Base-by-base conservation (phyloP, 2,888 invertebrate genomes). In the Caenorhabditis imperialis region DNA sequence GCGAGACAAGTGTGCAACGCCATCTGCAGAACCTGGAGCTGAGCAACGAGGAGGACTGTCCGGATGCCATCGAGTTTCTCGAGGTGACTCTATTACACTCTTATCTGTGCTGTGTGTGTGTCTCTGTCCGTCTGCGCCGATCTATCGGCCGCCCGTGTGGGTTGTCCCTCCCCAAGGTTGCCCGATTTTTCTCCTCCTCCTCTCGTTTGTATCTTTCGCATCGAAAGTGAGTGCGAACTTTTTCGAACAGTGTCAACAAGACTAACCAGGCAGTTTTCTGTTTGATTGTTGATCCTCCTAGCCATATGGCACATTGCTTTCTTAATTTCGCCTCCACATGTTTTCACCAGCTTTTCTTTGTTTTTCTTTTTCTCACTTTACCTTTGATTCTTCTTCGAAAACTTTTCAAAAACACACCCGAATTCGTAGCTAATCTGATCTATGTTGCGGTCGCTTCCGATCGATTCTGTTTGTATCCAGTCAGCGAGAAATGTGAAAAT, bases 1-100 rank as follows among this genome's bases (percentile, higher is more conserved):
- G 73, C 40, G 69, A 77, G 51, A 44, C 47, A n/a, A 57, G 76
- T 4, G 54, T 79, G 20, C 44, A 67, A 23, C 69, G 70, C 30
- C 74, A 78, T 57, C 62, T 85, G 50, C 62, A 74, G 40, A 79
- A 79, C 16, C 61, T 85, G 22, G 79, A 81, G 38, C 62, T 84
- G 73, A 75, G 79, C 47, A 81, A 81, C 22, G 81, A 85, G 50
- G 79, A 81, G 44, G 85, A 85, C 70, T 53, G 72, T 25, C 57
- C 78, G 27, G 67, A 78, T 38, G 85, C 84, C 20, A 67, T 76
- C 33, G 61, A 70, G 33, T 73, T 83, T 44, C 58, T 84, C 16
- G 69, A 84, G 76, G 84, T 84, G 25, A 51, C 79, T 60, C 70
- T 61, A 58, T 63, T 71, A 58, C 63, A 47, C 57, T 62, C 48